These are phyloP conservation scores for Probaryconus sp. DNA, from an alignment of 1,140 invertebrate species.

Conservation along the genomic window DNA sequence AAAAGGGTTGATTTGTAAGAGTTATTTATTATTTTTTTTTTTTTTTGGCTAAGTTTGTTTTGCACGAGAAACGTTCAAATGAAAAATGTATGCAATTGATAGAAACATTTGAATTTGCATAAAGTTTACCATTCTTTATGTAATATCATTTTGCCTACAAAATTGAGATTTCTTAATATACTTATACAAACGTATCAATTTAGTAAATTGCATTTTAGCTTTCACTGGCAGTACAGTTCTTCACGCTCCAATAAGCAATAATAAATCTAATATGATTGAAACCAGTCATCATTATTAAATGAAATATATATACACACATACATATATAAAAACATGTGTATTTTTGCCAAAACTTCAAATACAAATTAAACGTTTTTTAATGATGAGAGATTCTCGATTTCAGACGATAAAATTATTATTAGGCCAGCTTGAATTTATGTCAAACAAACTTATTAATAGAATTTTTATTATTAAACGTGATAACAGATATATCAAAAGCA, in stretches of 20 bases:
- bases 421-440: too few relatives aligned
- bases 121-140: slow-evolving; percentile 29
- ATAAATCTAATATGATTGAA: slow-evolving; percentile 37
- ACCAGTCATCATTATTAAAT: slow-evolving; percentile 22
- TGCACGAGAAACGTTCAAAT: too few relatives aligned
- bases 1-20: too few relatives aligned
- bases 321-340: too few relatives aligned
- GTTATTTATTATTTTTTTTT: background rate
- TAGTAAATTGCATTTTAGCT: slow-evolving; percentile 27
- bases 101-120: slow-evolving; percentile 39
- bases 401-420: too few relatives aligned
- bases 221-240: slow-evolving; percentile 29
- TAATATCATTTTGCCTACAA: slow-evolving; percentile 10
- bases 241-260: slow-evolving; percentile 35
- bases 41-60: too few relatives aligned
- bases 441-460: slow-evolving; percentile 7
- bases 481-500: too few relatives aligned
- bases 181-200: slow-evolving; percentile 30
- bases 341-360: background rate
- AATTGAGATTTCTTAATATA: slow-evolving; percentile 27
- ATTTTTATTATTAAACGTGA: too few relatives aligned
- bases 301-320: slow-evolving; percentile 19
- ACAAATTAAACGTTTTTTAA: slow-evolving; percentile 41
- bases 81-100: slow-evolving; percentile 1
- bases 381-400: background rate